A percentile compares a stretch with the other conserved stretches of the same genome.
Conservation (phyloP, 92 coral and sea anemone genomes). For the Metridium senile region DNA sequence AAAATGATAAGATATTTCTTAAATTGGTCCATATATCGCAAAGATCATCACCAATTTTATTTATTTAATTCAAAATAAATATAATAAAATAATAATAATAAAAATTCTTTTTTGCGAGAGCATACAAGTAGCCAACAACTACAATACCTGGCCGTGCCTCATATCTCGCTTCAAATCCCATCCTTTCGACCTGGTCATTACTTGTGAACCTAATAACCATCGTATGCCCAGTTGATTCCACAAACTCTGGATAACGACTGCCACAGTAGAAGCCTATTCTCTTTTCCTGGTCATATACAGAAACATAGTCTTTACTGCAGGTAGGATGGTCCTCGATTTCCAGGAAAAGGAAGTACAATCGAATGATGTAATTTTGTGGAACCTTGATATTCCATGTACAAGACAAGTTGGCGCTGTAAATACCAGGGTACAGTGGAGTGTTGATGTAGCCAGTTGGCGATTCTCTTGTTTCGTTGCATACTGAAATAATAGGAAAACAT, state of each 20-base stretch:
- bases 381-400: constrained; percentile 67
- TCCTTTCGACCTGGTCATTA: constrained; percentile 36
- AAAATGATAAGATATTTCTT: too few relatives aligned
- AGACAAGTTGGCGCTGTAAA: constrained; percentile 40
- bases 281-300: constrained; percentile 29
- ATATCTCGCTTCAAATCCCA: constrained; percentile 64
- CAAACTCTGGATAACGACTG: constrained; percentile 64
- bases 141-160: constrained; percentile 59
- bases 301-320: constrained; percentile 58
- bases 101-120: too few relatives aligned
- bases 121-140: too few relatives aligned
- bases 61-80: too few relatives aligned
- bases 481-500: constrained; percentile 17
- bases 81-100: too few relatives aligned
- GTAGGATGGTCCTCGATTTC: constrained; percentile 67
- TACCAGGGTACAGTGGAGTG: constrained; percentile 65
- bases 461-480: constrained; percentile 35
- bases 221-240: constrained; percentile 58
- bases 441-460: constrained; percentile 38
- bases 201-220: constrained; percentile 57
- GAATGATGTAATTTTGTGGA: constrained; percentile 34
- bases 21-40: too few relatives aligned
- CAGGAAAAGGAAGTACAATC: constrained; percentile 61
- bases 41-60: too few relatives aligned
- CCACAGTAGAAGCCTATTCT: constrained; percentile 73